Conservation (phyloP, 2,113 vertebrate species). For the Lepus europaeus region DNA sequence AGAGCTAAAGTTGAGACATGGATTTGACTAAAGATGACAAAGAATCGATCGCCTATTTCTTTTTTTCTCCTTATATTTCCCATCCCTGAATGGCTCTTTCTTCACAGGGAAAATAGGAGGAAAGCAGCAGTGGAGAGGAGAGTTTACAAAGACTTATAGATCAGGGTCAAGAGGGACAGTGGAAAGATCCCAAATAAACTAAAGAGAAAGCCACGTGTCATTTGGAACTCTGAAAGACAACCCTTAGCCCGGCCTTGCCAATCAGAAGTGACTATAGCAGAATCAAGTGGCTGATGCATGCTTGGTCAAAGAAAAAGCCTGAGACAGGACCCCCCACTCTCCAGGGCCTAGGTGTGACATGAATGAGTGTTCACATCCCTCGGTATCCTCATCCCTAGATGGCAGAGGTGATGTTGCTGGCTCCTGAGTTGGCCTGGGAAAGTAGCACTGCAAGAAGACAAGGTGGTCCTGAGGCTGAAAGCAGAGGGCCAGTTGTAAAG, state of each 20-base stretch:
- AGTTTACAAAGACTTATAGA: neutral
- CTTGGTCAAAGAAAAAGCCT: neutral
- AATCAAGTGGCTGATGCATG: neutral
- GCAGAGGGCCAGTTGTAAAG: neutral
- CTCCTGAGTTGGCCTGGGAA: neutral
- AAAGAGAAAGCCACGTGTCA: neutral
- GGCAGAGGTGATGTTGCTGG: neutral
- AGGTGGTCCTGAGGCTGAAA: neutral
- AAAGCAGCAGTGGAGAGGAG: neutral
- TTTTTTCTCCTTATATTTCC: neutral
- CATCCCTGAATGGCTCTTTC: neutral
- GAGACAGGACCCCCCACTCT: neutral
- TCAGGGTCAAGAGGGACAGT: neutral
- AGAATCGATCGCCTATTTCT: slow-evolving; percentile 5
- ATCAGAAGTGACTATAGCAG: neutral
- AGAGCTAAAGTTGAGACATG: neutral
- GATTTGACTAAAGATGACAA: neutral
- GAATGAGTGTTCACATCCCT: neutral
- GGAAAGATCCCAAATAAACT: neutral
- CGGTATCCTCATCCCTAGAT: neutral
- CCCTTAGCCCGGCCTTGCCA: neutral
- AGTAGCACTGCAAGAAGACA: neutral
- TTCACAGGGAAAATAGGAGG: slow-evolving; percentile 6
- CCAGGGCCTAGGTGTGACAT: neutral
- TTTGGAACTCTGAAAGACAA: neutral